phyloP scores from a whole-genome alignment of 2,797 vertebrate species.

The Argya squamiceps region DNA sequence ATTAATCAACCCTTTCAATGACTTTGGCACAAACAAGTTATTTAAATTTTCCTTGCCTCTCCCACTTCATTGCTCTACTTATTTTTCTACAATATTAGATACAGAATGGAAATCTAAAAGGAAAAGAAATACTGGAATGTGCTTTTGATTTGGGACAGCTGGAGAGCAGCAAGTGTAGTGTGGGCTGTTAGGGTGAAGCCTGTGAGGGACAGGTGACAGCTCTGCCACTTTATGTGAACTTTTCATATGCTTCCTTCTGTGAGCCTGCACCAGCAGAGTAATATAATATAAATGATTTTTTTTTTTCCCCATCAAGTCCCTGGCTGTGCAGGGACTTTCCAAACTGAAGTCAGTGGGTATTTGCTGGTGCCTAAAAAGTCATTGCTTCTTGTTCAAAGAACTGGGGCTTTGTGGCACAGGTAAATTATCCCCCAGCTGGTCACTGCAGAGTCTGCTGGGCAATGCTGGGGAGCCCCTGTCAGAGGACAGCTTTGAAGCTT shows the following conservation, averaged over 20 bases:
- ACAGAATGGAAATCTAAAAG: neutral
- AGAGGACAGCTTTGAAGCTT: neutral
- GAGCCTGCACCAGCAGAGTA: neutral
- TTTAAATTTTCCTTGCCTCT: slow-evolving; percentile 26
- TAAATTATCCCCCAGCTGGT: accelerated
- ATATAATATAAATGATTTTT: neutral
- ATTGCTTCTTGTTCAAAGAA: neutral
- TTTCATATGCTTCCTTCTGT: neutral
- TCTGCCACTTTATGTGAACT: neutral
- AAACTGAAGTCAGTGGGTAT: neutral
- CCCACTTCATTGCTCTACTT: neutral
- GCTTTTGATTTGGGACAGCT: neutral
- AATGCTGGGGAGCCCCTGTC: neutral
- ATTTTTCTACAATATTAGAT: neutral
- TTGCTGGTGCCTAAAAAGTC: neutral
- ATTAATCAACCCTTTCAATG: slow-evolving; percentile 37
- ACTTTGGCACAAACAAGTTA: neutral
- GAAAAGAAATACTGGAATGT: neutral
- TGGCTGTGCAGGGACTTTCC: neutral
- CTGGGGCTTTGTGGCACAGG: neutral
- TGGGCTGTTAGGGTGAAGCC: neutral
- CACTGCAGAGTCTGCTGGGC: neutral
- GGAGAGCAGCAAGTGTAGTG: neutral
- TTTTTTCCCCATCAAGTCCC: neutral
- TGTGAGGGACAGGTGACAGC: neutral